A percentile compares a stretch with the other conserved stretches of the same genome.
These are phyloP conservation scores for Trichechus manatus DNA, from an alignment of 2,113 vertebrate genomes.

Conservation along the genomic window DNA sequence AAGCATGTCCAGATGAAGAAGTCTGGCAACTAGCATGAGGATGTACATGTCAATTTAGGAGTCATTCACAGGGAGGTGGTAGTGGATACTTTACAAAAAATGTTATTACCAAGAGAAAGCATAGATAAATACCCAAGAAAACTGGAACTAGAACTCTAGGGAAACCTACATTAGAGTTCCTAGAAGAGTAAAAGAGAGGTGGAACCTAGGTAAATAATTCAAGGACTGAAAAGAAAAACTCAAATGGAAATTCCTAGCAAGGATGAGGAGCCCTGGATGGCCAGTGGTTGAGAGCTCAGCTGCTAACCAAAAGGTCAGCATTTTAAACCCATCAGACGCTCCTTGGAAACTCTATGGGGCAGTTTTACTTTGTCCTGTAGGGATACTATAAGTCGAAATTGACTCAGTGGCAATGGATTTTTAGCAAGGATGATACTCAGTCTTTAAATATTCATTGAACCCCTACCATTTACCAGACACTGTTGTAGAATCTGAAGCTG, in stretches of 20 bases:
- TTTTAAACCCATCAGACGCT: no score
- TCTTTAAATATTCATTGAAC: not conserved
- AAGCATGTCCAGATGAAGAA: not conserved
- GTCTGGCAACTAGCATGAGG: not conserved
- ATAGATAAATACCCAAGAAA: conserved; percentile 37
- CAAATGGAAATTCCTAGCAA: not conserved
- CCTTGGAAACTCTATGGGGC: no score
- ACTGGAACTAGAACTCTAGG: not conserved
- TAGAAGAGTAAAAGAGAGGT: not conserved
- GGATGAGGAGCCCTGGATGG: not conserved
- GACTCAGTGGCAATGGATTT: no score
- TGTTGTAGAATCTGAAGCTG: not conserved
- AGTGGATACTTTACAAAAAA: not conserved
- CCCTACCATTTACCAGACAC: not conserved
- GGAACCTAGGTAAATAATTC: not conserved
- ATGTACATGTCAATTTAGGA: not conserved
- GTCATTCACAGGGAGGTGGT: not conserved
- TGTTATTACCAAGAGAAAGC: not conserved
- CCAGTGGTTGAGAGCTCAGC: no score
- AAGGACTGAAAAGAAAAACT: not conserved
- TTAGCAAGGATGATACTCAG: not conserved
- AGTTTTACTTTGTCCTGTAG: no score
- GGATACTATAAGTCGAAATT: no score
- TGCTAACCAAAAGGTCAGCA: no score
- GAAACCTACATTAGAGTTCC: not conserved